These are phyloP conservation scores for Tragelaphus buxtoni DNA, from an alignment of 2,113 vertebrate genomes.

Conservation along the genomic window DNA sequence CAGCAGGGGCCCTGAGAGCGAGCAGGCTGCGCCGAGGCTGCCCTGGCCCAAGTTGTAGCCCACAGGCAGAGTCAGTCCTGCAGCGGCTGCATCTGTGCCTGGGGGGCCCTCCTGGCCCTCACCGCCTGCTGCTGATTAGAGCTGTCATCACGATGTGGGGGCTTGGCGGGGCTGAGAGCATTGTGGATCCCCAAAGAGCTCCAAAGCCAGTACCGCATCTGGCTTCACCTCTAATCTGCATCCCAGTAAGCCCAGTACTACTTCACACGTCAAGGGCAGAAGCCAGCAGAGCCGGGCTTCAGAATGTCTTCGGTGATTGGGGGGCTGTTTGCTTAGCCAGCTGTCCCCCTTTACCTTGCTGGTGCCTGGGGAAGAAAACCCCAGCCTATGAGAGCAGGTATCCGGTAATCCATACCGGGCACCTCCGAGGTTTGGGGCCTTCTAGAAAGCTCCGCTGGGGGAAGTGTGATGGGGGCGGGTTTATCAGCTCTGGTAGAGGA, in stretches of 20 bases:
- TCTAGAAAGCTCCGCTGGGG: background rate
- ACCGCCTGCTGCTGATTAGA: background rate
- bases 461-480: background rate
- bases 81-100: too few species aligned
- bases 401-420: background rate
- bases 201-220: background rate
- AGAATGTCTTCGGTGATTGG: background rate
- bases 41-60: background rate
- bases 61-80: background rate
- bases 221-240: background rate
- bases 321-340: background rate
- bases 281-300: background rate
- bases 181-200: background rate
- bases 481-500: constrained; percentile 22
- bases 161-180: background rate
- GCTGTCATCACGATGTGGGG: too few species aligned
- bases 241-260: background rate
- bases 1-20: background rate
- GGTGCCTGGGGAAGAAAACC: background rate
- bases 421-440: background rate
- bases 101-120: background rate
- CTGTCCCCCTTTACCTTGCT: background rate
- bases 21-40: background rate
- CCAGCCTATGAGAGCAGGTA: background rate
- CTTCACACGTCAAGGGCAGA: background rate